These are phyloP conservation scores for Nansenia antarctica DNA, from an alignment of 2,113 vertebrate species.

Conservation along the genomic window DNA sequence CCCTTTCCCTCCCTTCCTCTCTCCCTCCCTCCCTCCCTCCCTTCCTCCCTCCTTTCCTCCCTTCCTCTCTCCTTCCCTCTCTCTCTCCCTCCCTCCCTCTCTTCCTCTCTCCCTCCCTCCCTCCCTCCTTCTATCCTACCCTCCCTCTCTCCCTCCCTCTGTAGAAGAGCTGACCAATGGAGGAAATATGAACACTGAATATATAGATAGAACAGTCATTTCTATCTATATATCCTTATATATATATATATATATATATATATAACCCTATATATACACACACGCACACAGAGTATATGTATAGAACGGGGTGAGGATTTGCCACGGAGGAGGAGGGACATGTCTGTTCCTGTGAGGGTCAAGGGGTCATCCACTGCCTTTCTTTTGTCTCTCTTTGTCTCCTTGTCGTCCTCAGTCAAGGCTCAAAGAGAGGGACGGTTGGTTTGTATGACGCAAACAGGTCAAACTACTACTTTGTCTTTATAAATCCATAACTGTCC, in stretches of 20 bases:
- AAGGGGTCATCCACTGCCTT: constrained; percentile 13
- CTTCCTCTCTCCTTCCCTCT: background rate
- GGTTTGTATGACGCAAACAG: constrained; percentile 23
- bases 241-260: constrained; percentile 2
- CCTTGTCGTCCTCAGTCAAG: constrained; percentile 14
- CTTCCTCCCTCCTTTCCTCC: constrained; percentile 10
- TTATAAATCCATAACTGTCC: constrained; percentile 22
- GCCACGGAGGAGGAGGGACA: constrained; percentile 12
- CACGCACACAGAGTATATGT: too few relatives aligned
- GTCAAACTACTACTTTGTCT: constrained; percentile 15
- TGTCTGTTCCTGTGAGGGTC: constrained; percentile 19
- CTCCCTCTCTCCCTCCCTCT: constrained; percentile 4
- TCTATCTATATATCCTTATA: background rate
- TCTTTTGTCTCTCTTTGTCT: constrained; percentile 14
- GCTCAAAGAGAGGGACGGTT: constrained; percentile 20
- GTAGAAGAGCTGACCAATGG: background rate
- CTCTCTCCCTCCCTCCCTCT: constrained; percentile 2
- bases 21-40: constrained; percentile 2
- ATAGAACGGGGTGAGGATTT: constrained; percentile 31
- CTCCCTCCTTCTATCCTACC: background rate
- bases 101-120: constrained; percentile 10
- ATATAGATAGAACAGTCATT: too few relatives aligned
- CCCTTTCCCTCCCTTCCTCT: constrained; percentile 1
- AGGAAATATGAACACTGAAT: constrained; percentile 19
- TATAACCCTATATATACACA: too few relatives aligned